These are phyloP conservation scores for Sclerurus mexicanus DNA, from an alignment of 2,113 vertebrate genomes.

Conservation along the genomic window DNA sequence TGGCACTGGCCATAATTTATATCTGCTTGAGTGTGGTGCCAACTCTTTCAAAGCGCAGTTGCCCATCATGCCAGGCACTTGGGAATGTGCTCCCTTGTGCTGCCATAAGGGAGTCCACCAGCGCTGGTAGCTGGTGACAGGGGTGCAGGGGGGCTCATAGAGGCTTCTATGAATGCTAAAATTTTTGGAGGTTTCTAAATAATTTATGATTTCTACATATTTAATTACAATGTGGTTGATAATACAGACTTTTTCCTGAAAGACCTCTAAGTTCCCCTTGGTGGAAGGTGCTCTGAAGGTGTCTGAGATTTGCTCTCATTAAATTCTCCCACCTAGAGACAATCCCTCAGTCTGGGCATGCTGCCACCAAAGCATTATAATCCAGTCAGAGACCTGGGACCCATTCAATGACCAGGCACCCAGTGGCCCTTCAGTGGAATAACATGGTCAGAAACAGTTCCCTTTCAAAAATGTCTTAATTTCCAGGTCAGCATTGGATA, in stretches of 20 bases:
- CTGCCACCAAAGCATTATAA: not conserved
- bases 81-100: not conserved
- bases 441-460: not conserved
- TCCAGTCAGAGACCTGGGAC: not conserved
- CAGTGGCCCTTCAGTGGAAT: not conserved
- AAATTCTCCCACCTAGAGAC: not conserved
- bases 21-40: not conserved
- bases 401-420: not conserved
- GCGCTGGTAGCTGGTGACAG: not conserved
- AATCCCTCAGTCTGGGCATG: not conserved
- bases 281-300: not conserved
- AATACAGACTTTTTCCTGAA: not conserved
- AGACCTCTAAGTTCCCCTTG: not conserved
- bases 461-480: not conserved
- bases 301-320: not conserved
- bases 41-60: not conserved
- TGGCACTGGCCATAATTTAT: not conserved
- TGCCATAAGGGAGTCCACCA: not conserved
- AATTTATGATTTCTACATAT: not conserved
- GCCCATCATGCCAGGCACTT: not conserved
- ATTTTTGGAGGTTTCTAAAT: not conserved
- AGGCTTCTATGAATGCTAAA: not conserved
- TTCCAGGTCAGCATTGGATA: not conserved
- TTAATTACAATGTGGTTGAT: not conserved
- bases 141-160: not conserved